Evolutionary conservation across 53 echinoderm and acorn worm species (phyloP), one percentile per base, ranked within the genome.

Genomic region (Astropecten irregularis): DNA sequence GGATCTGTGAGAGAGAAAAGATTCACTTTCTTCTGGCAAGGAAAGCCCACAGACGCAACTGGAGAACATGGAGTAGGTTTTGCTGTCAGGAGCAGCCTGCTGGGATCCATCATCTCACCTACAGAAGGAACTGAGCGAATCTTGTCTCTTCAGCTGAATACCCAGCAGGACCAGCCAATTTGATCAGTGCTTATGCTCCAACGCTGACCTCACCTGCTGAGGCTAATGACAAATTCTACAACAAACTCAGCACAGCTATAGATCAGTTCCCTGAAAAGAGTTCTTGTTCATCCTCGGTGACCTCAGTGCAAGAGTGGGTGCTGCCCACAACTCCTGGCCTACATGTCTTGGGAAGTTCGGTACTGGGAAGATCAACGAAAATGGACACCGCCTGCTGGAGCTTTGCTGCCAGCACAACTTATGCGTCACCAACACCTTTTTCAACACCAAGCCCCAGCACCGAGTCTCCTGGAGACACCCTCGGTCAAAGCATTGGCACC

Each of bases 351-450:
- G 88, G 13, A 49, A 73, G 14, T 82, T 67, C 34, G 85, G 86
- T 15, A 47, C 71, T 18, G 66, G 89, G 86, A 23, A 76, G 20
- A 46, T 89, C 13, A 86, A 90, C 71, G n/a, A 70, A 32, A 92
- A 88, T 34, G 84, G 71, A 10, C 84, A 88, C 8, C 14, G 81
- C 3, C 60, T 77, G 19, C 69, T 83, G 2, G 69, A 83, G 18
- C 35, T 83, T 9, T 83, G 84, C 34, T 50, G 68, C 30, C 50
- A 31, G 35, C 53, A 83, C 40, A 18, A 38, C 10, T 54, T 77
- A 1, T 86, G 77, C 56, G 57, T 88, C 23, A 55, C 81, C 7
- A 88, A 82, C 71, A 56, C 82, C 2, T 82, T 31, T 50, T 88
- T 88, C 50, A 20, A 49, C 7, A 69, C 69, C 22, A 66, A 84